A percentile compares a stretch with the other conserved stretches of the same genome.
These are phyloP conservation scores for Prionace glauca DNA, from an alignment of 2,797 vertebrate species.

Conservation along the genomic window DNA sequence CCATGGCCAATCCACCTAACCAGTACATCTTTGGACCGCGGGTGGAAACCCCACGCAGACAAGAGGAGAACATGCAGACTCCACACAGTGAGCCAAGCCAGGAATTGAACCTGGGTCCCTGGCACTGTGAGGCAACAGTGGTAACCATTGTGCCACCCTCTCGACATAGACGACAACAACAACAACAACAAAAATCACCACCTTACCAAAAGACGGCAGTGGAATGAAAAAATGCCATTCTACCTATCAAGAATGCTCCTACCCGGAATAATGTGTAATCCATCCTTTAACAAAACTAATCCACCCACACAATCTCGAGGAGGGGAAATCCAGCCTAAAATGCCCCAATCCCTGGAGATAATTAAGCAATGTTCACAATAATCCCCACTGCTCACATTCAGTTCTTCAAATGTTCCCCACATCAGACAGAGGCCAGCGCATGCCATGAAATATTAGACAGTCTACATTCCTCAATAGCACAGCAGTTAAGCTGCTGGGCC, in stretches of 20 bases:
- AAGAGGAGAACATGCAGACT: too few relatives aligned
- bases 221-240: conserved; percentile 8
- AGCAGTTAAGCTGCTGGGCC: too few relatives aligned
- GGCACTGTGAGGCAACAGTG: too few relatives aligned
- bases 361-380: background rate
- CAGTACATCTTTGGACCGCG: too few relatives aligned
- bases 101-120: too few relatives aligned
- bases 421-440: too few relatives aligned
- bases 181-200: background rate
- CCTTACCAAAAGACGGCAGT: background rate
- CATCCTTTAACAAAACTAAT: background rate
- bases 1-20: too few relatives aligned
- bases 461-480: too few relatives aligned
- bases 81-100: too few relatives aligned
- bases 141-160: too few relatives aligned
- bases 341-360: background rate
- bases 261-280: background rate
- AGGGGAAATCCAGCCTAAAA: background rate
- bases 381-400: background rate
- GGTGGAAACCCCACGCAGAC: too few relatives aligned
- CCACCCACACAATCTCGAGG: background rate
- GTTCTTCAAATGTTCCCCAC: background rate
- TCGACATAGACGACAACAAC: background rate
- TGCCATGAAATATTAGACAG: too few relatives aligned
- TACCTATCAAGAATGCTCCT: background rate